Evolutionary conservation across 2,797 vertebrate species (phyloP), one percentile per base, ranked within the genome.

Genomic region (Diceros bicornis): DNA sequence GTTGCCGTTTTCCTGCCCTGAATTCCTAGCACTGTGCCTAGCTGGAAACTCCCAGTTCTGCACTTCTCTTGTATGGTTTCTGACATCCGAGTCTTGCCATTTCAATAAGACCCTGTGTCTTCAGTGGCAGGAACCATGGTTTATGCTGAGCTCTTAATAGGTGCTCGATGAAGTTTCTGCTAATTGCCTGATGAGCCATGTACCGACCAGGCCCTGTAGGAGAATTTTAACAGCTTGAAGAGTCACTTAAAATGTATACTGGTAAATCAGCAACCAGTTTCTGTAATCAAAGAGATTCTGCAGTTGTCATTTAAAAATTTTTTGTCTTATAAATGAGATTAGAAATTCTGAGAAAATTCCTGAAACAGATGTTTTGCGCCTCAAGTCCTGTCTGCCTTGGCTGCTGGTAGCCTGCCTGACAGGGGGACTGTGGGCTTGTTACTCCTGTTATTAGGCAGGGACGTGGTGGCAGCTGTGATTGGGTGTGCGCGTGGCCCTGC

Each of bases 261-360:
- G 52, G 27, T 50, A 41, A 50, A 61, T 61, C 11, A n/a, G 25
- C n/a, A 86, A 77, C 41, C 1, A 16, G n/a, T 79, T 94, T 97
- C 18, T 93, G 61, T 59, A 75, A 61, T 79, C 50, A 91, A 89
- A 93, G 52, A 57, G n/a, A 92, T n/a, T 66, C 17, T 78, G 17
- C 16, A 62, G 25, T 91, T 94, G n/a, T 91, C 50, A 61, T 77
- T 81, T 57, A 50, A 88, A 78, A 14, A 32, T 32, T 21, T 75
- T 75, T 75, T 37, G 6, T 23, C 41, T 77, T 95, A 69, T 83
- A 78, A 82, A 37, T 81, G 61, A 94, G 75, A 92, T 61, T 18
- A 77, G 68, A 95, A 85, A 66, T 68, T 85, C 66, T 37, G 75
- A 94, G 61, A 94, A 95, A 72, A 82, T 57, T 84, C 41, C 41